Conservation (phyloP, 1,140 invertebrate species). For the Sesamia nonagrioides region DNA sequence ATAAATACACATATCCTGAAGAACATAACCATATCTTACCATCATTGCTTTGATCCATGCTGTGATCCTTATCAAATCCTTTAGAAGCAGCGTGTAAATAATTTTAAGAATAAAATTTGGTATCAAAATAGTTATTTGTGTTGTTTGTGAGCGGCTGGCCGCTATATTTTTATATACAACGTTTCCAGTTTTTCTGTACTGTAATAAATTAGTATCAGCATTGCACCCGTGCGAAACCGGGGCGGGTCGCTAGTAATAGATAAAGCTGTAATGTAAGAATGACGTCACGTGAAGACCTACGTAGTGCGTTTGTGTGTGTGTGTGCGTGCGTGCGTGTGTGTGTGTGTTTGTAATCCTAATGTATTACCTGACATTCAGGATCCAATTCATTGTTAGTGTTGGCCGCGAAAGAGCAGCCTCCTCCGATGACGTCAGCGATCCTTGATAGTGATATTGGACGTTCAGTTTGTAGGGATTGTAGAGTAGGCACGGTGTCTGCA, state of each 20-base stretch:
- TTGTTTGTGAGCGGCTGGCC: no score
- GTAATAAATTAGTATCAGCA: no score
- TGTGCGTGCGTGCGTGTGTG: no score
- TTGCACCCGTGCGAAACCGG: no score
- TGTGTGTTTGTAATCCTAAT: neutral
- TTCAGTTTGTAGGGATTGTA: slow-evolving; percentile 54
- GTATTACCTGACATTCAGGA: slow-evolving; percentile 76
- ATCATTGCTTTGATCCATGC: slow-evolving; percentile 56
- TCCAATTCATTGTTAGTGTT: slow-evolving; percentile 75
- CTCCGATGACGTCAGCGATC: slow-evolving; percentile 69
- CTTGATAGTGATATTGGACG: slow-evolving; percentile 50
- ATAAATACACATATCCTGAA: no score
- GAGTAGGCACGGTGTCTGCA: slow-evolving; percentile 66
- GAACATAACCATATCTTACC: slow-evolving; percentile 55
- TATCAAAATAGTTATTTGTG: no score
- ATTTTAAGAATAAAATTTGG: neutral
- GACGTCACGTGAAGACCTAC: no score
- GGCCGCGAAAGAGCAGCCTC: slow-evolving; percentile 62
- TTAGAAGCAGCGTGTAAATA: slow-evolving; percentile 57
- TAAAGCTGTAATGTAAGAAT: no score
- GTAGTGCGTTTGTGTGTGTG: no score
- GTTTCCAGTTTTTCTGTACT: no score
- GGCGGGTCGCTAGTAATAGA: no score
- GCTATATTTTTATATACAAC: no score
- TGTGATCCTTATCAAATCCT: slow-evolving; percentile 59